Evolutionary conservation across 2,888 invertebrate genomes (phyloP).

Genomic region (Dicycla oo): DNA sequence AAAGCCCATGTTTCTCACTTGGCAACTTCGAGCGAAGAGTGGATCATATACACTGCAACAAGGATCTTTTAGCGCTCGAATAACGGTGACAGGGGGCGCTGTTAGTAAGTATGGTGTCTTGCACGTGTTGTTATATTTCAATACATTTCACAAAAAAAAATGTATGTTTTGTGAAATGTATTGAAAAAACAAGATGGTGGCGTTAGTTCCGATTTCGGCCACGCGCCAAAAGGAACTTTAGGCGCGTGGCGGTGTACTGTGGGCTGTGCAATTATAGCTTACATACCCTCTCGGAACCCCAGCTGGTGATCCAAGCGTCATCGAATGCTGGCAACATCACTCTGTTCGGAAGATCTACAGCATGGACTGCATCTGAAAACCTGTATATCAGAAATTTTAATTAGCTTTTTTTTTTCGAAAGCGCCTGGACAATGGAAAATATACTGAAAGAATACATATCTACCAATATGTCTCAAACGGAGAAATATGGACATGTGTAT

Average conservation of each 20-base stretch:
- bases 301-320: conserved; percentile 85
- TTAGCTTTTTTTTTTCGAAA: too few species aligned
- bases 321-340: conserved; percentile 83
- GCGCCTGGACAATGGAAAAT: too few species aligned
- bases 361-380: conserved; percentile 79
- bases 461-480: too few species aligned
- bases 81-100: not conserved
- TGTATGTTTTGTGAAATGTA: not conserved
- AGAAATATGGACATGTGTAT: too few species aligned
- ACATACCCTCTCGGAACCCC: conserved; percentile 82
- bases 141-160: too few species aligned
- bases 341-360: conserved; percentile 81
- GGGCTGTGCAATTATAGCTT: not conserved
- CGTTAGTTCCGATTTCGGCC: not conserved
- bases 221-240: not conserved
- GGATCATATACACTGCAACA: too few species aligned
- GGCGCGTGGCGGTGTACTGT: too few species aligned
- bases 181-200: not conserved
- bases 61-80: not conserved
- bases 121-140: too few species aligned
- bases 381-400: conserved; percentile 62
- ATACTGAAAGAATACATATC: too few species aligned
- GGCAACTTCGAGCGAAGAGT: not conserved
- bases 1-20: not conserved
- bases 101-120: too few species aligned